phyloP scores from a whole-genome alignment of 2,888 invertebrate species.

The Epinotia demarniana region DNA sequence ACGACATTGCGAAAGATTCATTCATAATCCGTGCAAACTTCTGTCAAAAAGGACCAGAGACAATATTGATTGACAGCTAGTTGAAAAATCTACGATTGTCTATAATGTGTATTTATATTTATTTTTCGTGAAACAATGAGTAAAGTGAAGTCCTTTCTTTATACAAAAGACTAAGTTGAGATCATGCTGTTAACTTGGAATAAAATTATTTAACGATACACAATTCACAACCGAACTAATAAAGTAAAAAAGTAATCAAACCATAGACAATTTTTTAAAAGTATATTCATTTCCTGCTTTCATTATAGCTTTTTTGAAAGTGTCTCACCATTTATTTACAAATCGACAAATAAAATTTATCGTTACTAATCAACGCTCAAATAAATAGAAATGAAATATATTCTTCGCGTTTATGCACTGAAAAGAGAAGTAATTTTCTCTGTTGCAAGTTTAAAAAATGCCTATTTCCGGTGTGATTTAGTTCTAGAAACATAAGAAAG shows the following conservation, averaged over 20 bases:
- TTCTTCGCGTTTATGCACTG: constrained; percentile 57
- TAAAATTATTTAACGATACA: not conserved
- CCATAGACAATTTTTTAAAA: constrained; percentile 56
- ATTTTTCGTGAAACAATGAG: not conserved
- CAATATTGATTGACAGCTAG: constrained; percentile 36
- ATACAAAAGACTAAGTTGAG: too few relatives aligned
- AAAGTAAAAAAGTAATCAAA: constrained; percentile 3
- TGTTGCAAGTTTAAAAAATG: constrained; percentile 71
- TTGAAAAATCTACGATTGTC: not conserved
- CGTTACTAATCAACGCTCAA: constrained; percentile 53
- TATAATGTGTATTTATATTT: not conserved
- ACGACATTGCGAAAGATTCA: constrained; percentile 63
- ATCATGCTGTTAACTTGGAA: not conserved
- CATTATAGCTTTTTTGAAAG: constrained; percentile 52
- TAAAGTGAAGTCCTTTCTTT: too few relatives aligned
- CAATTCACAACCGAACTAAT: not conserved
- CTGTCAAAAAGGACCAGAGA: constrained; percentile 60
- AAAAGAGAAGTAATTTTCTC: constrained; percentile 63
- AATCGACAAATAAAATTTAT: constrained; percentile 57
- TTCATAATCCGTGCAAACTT: constrained; percentile 64
- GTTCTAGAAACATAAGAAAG: constrained; percentile 82
- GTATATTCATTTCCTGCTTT: constrained; percentile 58
- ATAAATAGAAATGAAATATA: constrained; percentile 74
- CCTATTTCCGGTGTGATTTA: constrained; percentile 81
- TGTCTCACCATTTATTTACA: constrained; percentile 53